phyloP scores from a whole-genome alignment of 2,888 invertebrate species.

The Cylloceria caligata region DNA sequence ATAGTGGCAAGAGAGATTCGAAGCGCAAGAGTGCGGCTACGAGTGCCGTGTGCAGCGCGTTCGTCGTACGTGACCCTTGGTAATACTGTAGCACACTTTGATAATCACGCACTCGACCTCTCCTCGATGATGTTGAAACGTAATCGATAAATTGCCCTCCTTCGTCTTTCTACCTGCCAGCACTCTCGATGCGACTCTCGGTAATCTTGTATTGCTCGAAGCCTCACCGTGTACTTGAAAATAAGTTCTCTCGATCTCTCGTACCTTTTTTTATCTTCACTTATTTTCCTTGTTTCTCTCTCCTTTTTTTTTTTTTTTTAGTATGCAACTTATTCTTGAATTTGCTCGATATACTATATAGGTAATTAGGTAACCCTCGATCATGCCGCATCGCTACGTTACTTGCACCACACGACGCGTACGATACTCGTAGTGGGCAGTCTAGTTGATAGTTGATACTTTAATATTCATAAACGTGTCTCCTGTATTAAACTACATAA shows the following conservation, averaged over 20 bases:
- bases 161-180: constrained; percentile 63
- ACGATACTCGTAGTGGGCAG: no score
- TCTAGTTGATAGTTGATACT: no score
- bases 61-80: constrained; percentile 68
- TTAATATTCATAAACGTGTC: no score
- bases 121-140: constrained; percentile 69
- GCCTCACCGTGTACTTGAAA: constrained; percentile 32
- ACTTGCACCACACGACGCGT: no score
- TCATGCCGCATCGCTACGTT: no score
- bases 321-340: background rate
- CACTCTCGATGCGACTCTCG: constrained; percentile 39
- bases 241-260: constrained; percentile 29
- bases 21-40: constrained; percentile 20
- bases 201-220: constrained; percentile 31
- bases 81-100: constrained; percentile 65
- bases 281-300: no score
- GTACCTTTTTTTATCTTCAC: background rate
- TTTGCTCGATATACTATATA: no score
- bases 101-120: constrained; percentile 70
- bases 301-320: no score
- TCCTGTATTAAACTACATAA: background rate
- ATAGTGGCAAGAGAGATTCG: constrained; percentile 37
- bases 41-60: constrained; percentile 60
- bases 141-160: constrained; percentile 71
- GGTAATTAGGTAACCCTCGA: no score